phyloP scores from a whole-genome alignment of 1,140 invertebrate genomes.

The Limonius californicus region DNA sequence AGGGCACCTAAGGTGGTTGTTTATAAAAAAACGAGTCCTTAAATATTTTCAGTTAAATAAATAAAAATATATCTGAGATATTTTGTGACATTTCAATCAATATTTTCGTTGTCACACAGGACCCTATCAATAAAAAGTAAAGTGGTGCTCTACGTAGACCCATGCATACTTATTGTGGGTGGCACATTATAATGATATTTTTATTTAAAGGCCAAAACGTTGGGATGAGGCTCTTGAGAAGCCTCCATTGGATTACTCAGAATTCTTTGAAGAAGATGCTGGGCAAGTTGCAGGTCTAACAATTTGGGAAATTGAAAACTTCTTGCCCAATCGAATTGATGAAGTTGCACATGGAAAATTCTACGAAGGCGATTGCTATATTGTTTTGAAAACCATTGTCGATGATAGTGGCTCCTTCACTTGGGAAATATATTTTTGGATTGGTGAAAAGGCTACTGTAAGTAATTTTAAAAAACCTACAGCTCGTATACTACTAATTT shows the following conservation, averaged over 20 bases:
- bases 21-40: too few species aligned
- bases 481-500: neutral
- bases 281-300: conserved; percentile 85
- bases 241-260: conserved; percentile 96
- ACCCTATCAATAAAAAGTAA: too few species aligned
- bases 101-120: too few species aligned
- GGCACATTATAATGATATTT: neutral
- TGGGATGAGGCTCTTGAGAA: conserved; percentile 95
- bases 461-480: conserved; percentile 35
- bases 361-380: conserved; percentile 99
- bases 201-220: conserved; percentile 65
- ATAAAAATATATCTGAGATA: too few species aligned
- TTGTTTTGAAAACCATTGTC: conserved; percentile 86
- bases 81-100: too few species aligned
- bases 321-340: conserved; percentile 91
- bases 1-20: too few species aligned
- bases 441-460: conserved; percentile 92
- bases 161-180: neutral
- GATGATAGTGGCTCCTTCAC: conserved; percentile 82
- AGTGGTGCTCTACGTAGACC: too few species aligned
- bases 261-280: conserved; percentile 97
- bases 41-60: too few species aligned
- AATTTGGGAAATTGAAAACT: conserved; percentile 99
- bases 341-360: conserved; percentile 95
- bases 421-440: conserved; percentile 99